Evolutionary conservation across 2,113 vertebrate genomes (phyloP).

Genomic region (Zosterops hypoxanthus): DNA sequence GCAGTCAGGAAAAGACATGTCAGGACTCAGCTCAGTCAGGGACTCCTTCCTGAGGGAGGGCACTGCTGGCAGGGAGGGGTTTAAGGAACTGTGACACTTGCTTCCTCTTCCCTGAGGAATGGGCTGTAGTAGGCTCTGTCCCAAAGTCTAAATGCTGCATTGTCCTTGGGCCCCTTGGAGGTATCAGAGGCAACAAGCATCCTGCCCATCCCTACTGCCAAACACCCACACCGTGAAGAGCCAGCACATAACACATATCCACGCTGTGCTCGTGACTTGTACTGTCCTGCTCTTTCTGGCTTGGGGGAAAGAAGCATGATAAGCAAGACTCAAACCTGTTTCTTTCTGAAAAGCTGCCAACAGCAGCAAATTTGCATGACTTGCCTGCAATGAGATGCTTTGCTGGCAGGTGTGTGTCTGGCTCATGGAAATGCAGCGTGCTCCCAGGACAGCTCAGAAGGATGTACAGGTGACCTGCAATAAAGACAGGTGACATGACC

Average conservation of each 20-base stretch:
- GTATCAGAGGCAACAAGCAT: accelerated
- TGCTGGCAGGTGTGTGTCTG: neutral
- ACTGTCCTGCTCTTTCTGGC: neutral
- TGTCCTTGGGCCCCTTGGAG: neutral
- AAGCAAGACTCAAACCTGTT: neutral
- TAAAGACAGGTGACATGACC: neutral
- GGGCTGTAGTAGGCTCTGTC: neutral
- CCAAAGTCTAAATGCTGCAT: neutral
- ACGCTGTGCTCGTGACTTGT: accelerated
- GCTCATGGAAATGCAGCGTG: neutral
- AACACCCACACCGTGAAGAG: accelerated
- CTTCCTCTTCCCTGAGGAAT: neutral
- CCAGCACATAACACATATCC: accelerated
- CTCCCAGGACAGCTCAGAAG: neutral
- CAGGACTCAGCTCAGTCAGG: neutral
- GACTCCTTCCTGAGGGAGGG: neutral
- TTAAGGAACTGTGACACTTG: neutral
- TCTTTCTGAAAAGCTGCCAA: neutral
- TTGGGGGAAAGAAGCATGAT: neutral
- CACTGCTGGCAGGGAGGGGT: neutral
- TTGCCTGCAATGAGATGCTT: neutral
- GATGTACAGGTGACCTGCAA: neutral
- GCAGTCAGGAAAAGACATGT: neutral
- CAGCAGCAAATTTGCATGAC: neutral
- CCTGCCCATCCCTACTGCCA: accelerated